These are phyloP conservation scores for Grammomys dolichurus DNA, from an alignment of 2,113 vertebrate genomes.

Conservation along the genomic window DNA sequence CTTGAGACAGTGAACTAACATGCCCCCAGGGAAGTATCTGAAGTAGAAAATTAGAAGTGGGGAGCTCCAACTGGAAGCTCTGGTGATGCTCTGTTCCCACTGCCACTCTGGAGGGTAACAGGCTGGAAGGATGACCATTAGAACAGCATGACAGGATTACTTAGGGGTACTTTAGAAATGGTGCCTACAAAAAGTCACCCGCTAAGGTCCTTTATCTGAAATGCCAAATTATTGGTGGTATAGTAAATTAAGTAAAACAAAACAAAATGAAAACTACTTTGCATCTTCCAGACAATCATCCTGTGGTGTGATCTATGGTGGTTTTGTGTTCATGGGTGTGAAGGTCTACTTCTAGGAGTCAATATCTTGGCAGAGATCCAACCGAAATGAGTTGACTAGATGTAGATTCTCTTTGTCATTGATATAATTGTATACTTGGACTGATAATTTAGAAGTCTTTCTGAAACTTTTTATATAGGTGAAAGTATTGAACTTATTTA, in stretches of 20 bases:
- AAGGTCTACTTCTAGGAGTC: slow-evolving; percentile 71
- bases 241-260: slow-evolving; percentile 32
- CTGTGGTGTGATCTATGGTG: neutral
- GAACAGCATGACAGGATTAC: slow-evolving; percentile 74
- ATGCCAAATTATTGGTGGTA: slow-evolving; percentile 36
- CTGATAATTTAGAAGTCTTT: slow-evolving; percentile 58
- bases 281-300: slow-evolving; percentile 10
- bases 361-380: slow-evolving; percentile 56
- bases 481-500: slow-evolving; percentile 65
- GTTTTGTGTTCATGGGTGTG: slow-evolving; percentile 30
- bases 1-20: slow-evolving; percentile 86
- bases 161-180: slow-evolving; percentile 64
- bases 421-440: slow-evolving; percentile 44
- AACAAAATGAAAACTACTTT: neutral
- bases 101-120: slow-evolving; percentile 63
- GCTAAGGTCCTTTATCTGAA: slow-evolving; percentile 66
- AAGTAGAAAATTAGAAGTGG: slow-evolving; percentile 82
- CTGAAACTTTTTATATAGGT: slow-evolving; percentile 62
- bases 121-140: slow-evolving; percentile 63
- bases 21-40: slow-evolving; percentile 81
- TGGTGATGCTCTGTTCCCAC: slow-evolving; percentile 79
- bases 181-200: slow-evolving; percentile 63
- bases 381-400: slow-evolving; percentile 63
- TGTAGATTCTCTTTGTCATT: slow-evolving; percentile 55
- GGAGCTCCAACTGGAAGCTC: slow-evolving; percentile 88